phyloP scores from a whole-genome alignment of 2,113 vertebrate species.

The Sphaerodactylus townsendi region DNA sequence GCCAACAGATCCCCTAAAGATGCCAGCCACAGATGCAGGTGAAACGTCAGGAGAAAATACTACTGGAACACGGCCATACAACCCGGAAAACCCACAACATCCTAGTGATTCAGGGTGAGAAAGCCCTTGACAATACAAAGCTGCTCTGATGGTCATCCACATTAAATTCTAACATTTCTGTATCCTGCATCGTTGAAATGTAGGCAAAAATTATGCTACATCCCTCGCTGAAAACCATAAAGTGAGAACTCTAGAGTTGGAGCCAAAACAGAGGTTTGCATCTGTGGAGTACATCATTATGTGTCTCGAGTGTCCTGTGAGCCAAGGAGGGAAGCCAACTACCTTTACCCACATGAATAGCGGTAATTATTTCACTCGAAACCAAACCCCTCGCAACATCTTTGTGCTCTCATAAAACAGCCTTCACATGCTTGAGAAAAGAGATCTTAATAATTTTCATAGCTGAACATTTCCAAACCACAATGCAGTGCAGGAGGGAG shows the following conservation, averaged over 20 bases:
- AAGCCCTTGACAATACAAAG: no score
- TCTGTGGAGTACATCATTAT: background rate
- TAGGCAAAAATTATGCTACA: background rate
- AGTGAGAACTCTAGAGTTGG: background rate
- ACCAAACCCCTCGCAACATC: background rate
- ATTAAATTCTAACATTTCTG: constrained; percentile 8
- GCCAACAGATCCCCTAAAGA: no score
- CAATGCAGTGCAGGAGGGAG: background rate
- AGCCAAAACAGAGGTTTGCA: background rate
- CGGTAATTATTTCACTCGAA: constrained; percentile 11
- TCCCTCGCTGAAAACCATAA: background rate
- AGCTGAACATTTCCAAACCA: background rate
- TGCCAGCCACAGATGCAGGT: no score
- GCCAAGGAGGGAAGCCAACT: background rate
- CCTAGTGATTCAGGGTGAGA: no score
- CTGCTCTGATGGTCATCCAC: background rate
- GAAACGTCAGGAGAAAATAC: no score
- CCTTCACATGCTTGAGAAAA: background rate
- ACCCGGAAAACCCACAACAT: no score
- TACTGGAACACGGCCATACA: no score
- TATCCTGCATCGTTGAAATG: background rate
- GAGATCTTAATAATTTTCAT: background rate
- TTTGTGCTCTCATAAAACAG: background rate
- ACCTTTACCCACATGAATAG: background rate
- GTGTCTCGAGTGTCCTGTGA: constrained; percentile 7